Evolutionary conservation across 2,797 vertebrate genomes (phyloP), one percentile per base, ranked within the genome.

Genomic region (Austrolebias charrua): DNA sequence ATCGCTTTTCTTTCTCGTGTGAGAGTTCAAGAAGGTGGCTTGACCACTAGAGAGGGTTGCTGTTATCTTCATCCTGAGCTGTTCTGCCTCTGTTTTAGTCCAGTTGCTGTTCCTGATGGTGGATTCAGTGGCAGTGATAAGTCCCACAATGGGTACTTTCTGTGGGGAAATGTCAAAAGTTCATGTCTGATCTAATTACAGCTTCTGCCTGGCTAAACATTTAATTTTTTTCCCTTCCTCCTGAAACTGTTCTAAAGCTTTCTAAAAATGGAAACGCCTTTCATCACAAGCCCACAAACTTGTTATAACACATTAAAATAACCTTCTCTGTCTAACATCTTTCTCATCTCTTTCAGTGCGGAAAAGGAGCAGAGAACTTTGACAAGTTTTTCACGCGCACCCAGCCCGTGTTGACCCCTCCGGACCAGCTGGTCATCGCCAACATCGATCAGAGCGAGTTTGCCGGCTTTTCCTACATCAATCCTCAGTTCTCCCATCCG

Each of bases 401-500:
- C 16, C 98, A 98, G 73, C 98, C 98, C 0, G 94, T 98, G 84
- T 73, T 99, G 81, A 99, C 98, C 0, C 98, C 98, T 0, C 96
- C 98, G 0, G 98, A 99, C 82, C 95, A 99, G 87, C 92, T 98
- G 86, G 96, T 99, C 92, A 98, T 99, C 45, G 91, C 97, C 73
- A 99, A 99, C 93, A 96, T 99, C 60, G 98, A 99, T 91, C 98
- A 99, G 91, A 92, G 93, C 43, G 98, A 99, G 88, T 99, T 99
- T 0, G 95, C 96, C 11, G 98, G 97, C 53, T 99, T 99, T 92
- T 98, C 97, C 7, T 99, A 89, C 51, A 90, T 98, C 86, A 99
- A 99, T 87, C 91, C 92, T 15, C 95, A 97, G 90, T 99, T 98
- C 19, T 1, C 95, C 69, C 95, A 96, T 66, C 93, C 97, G 1